Percentiles rank a stretch among this genome's conserved stretches.
These are phyloP conservation scores for Taenioides sp. DNA, from an alignment of 2,797 vertebrate genomes.

Conservation along the genomic window DNA sequence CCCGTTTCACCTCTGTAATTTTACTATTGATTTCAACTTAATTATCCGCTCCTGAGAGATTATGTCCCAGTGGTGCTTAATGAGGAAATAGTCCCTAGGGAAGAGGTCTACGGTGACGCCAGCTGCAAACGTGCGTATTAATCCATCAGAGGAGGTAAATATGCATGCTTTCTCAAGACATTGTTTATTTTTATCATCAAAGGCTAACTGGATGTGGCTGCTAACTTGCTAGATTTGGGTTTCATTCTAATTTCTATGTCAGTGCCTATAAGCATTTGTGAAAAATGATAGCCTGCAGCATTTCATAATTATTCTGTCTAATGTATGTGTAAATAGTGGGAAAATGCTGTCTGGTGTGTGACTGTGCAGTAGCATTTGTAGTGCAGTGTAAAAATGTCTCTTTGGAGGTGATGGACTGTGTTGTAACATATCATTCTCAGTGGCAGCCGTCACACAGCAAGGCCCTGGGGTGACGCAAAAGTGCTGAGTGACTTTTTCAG, in stretches of 20 bases:
- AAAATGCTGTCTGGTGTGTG: background rate
- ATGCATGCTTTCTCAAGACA: background rate
- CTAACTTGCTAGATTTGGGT: conserved; percentile 13
- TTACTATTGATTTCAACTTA: conserved; percentile 62
- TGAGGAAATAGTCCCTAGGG: conserved; percentile 27
- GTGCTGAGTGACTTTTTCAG: conserved; percentile 50
- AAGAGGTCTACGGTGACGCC: conserved; percentile 16
- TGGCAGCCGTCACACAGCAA: conserved; percentile 20
- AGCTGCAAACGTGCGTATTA: conserved; percentile 19
- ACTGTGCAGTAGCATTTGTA: background rate
- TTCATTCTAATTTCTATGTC: conserved; percentile 9
- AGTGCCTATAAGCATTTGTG: conserved; percentile 18
- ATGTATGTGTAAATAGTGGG: conserved; percentile 17
- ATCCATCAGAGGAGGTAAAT: background rate
- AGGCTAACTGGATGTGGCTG: conserved; percentile 6
- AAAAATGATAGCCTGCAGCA: conserved; percentile 23
- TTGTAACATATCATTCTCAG: conserved; percentile 48
- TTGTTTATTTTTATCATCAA: conserved; percentile 13
- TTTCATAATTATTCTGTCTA: conserved; percentile 28
- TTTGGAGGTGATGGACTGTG: conserved; percentile 42
- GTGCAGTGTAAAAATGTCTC: conserved; percentile 27
- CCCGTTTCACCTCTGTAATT: conserved; percentile 58
- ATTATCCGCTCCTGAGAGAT: conserved; percentile 54
- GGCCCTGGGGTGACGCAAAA: conserved; percentile 49
- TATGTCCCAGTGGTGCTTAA: conserved; percentile 55